A percentile compares a stretch with the other conserved stretches of the same genome.
phyloP scores from a whole-genome alignment of 2,797 vertebrate genomes.

The Columba guinea region DNA sequence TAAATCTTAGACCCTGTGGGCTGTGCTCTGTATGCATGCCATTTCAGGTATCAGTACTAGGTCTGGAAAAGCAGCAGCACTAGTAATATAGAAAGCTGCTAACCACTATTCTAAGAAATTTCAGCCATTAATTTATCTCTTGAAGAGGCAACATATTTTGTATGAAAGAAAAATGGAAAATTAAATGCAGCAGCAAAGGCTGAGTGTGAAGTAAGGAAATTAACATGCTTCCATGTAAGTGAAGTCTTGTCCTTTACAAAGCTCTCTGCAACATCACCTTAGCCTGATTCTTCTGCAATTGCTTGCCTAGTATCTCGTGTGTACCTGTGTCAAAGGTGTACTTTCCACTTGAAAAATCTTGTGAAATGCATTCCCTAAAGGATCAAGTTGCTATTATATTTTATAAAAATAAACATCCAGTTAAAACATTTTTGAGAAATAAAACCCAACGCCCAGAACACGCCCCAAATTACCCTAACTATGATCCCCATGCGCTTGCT shows the following conservation, averaged over 20 bases:
- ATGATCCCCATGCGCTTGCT: conserved; percentile 99
- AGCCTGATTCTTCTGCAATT: background rate
- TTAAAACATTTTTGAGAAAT: background rate
- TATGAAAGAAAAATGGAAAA: background rate
- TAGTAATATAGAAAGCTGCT: background rate
- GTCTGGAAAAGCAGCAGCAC: background rate
- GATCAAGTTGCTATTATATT: background rate
- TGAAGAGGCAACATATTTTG: background rate
- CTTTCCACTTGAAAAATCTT: background rate
- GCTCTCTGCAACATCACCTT: background rate
- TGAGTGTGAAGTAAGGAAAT: background rate
- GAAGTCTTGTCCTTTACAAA: background rate
- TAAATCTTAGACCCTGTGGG: background rate
- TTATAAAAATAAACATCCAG: background rate
- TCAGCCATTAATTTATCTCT: background rate
- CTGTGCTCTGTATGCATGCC: background rate
- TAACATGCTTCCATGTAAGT: background rate
- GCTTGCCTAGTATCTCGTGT: background rate
- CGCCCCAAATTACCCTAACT: conserved; percentile 80
- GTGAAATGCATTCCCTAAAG: background rate
- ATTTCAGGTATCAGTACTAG: background rate
- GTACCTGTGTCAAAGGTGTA: background rate
- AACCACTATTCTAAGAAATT: background rate
- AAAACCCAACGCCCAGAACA: background rate
- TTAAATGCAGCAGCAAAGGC: background rate